Evolutionary conservation across 2,797 vertebrate genomes (phyloP).

Genomic region (Lepus townsendii): DNA sequence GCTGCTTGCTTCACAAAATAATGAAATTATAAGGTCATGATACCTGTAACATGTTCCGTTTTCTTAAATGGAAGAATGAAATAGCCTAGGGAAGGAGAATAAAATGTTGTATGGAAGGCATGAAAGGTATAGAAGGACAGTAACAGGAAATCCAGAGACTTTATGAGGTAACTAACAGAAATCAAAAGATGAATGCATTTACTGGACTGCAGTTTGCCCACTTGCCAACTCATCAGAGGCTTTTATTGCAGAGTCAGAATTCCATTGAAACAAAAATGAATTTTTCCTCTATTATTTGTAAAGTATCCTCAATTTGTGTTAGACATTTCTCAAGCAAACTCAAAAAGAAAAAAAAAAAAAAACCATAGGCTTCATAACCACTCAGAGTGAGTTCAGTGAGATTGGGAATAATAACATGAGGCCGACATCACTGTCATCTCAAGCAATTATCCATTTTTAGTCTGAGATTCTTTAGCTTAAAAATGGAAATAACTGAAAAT

Average conservation of each 20-base stretch:
- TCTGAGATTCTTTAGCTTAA: background rate
- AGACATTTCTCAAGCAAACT: background rate
- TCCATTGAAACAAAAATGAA: background rate
- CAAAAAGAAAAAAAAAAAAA: background rate
- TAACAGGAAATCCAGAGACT: background rate
- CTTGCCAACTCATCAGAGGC: background rate
- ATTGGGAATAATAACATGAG: background rate
- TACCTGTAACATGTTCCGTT: conserved; percentile 43
- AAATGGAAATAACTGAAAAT: background rate
- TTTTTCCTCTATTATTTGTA: background rate
- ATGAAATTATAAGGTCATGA: conserved; percentile 32
- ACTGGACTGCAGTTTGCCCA: background rate
- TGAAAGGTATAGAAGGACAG: background rate
- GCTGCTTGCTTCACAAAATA: background rate
- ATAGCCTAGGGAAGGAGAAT: background rate
- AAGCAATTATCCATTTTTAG: background rate
- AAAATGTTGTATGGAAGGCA: background rate
- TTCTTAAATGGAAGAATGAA: conserved; percentile 59
- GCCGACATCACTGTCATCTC: background rate
- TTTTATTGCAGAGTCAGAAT: background rate
- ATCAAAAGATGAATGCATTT: background rate
- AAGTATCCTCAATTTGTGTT: background rate
- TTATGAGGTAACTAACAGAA: background rate
- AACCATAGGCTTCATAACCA: background rate
- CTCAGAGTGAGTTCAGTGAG: background rate